These are phyloP conservation scores for Aquatica leii DNA, from an alignment of 2,888 invertebrate species.

Conservation along the genomic window DNA sequence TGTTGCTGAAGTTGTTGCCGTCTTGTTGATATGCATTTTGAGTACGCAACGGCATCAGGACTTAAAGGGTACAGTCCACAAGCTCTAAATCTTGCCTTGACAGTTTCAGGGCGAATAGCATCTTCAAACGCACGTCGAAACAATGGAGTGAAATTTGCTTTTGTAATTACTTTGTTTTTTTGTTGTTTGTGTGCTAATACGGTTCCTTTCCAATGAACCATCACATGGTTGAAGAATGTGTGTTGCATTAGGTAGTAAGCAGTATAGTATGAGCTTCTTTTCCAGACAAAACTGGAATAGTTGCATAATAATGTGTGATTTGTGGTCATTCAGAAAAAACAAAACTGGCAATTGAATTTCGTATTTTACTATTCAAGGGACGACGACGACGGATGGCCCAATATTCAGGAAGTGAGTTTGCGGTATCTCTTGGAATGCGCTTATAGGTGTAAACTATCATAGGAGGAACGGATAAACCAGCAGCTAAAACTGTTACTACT, in stretches of 20 bases:
- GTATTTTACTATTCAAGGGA: too few relatives aligned
- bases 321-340: background rate
- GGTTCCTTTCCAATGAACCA: background rate
- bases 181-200: background rate
- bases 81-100: too few relatives aligned
- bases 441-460: slow-evolving; percentile 42
- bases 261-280: too few relatives aligned
- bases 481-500: slow-evolving; percentile 15
- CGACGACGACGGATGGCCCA: slow-evolving; percentile 40
- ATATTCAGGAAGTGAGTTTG: slow-evolving; percentile 33
- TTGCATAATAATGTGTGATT: background rate
- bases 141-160: background rate
- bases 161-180: background rate
- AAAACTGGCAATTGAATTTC: background rate
- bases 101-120: background rate
- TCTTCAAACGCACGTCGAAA: background rate
- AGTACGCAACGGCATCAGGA: background rate
- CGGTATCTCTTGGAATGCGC: slow-evolving; percentile 36
- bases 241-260: too few relatives aligned
- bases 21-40: background rate
- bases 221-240: background rate
- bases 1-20: too few relatives aligned
- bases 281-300: too few relatives aligned
- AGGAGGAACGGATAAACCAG: slow-evolving; percentile 29
- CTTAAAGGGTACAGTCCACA: background rate